Conservation (phyloP, 2,888 invertebrate genomes). For the Yponomeuta cagnagella region DNA sequence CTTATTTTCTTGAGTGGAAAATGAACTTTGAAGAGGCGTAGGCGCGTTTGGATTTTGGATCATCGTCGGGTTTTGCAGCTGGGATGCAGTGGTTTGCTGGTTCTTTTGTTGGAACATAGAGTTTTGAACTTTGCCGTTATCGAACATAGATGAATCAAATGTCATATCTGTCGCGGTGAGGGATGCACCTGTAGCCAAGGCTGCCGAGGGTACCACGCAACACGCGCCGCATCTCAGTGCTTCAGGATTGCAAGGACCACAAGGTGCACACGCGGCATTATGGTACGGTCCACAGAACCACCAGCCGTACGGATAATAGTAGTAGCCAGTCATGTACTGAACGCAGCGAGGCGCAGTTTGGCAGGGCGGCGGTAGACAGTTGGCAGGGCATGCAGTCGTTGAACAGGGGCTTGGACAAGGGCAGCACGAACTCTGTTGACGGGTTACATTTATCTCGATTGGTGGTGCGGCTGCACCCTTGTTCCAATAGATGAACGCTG, state of each 20-base stretch:
- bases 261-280: slow-evolving; percentile 28
- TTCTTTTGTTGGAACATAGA: background rate
- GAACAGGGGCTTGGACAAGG: background rate
- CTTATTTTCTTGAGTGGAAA: background rate
- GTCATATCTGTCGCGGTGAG: background rate
- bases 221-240: slow-evolving; percentile 17
- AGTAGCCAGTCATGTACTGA: slow-evolving; percentile 59
- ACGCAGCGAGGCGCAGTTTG: slow-evolving; percentile 44
- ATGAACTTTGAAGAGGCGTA: background rate
- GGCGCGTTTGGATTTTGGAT: background rate
- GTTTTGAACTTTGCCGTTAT: background rate
- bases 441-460: background rate
- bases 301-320: slow-evolving; percentile 58
- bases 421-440: background rate
- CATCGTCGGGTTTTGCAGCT: background rate
- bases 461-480: background rate
- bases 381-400: background rate
- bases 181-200: background rate
- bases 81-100: background rate
- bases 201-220: background rate
- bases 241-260: slow-evolving; percentile 32
- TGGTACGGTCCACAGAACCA: slow-evolving; percentile 65
- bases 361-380: slow-evolving; percentile 51
- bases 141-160: background rate
- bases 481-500: background rate